Evolutionary conservation across 2,113 vertebrate genomes (phyloP).

Genomic region (Hemichromis elongatus): DNA sequence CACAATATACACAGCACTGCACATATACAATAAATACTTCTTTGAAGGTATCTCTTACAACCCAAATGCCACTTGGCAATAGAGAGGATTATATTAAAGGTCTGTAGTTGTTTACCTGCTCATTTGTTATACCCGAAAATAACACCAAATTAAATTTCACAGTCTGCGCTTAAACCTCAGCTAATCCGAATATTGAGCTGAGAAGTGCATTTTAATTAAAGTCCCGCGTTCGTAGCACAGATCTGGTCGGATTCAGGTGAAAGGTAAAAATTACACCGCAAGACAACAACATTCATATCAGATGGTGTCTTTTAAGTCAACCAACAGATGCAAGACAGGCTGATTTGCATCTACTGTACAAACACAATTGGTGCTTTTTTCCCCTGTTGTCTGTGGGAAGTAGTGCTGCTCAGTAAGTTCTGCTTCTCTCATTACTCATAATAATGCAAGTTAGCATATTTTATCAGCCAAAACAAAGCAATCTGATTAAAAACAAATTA

Average conservation of each 20-base stretch:
- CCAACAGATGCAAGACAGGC: slow-evolving; percentile 12
- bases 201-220: slow-evolving; percentile 59
- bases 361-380: slow-evolving; percentile 10
- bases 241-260: slow-evolving; percentile 34
- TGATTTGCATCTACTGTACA: slow-evolving; percentile 57
- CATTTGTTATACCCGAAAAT: slow-evolving; percentile 43
- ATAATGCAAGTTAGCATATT: slow-evolving; percentile 54
- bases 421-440: slow-evolving; percentile 40
- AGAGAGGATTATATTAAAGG: slow-evolving; percentile 41
- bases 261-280: slow-evolving; percentile 32
- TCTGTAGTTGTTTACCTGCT: slow-evolving; percentile 47
- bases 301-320: slow-evolving; percentile 40
- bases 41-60: slow-evolving; percentile 3
- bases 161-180: slow-evolving; percentile 47
- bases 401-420: slow-evolving; percentile 1
- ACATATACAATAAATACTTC: slow-evolving; percentile 7
- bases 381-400: slow-evolving; percentile 1
- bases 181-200: slow-evolving; percentile 60
- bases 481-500: slow-evolving; percentile 57
- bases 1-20: slow-evolving; percentile 1
- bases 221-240: slow-evolving; percentile 12
- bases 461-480: slow-evolving; percentile 47
- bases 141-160: slow-evolving; percentile 60
- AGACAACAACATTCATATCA: slow-evolving; percentile 27
- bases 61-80: slow-evolving; percentile 20